phyloP scores from a whole-genome alignment of 1,140 invertebrate genomes.

The Drosophila rhopaloa region DNA sequence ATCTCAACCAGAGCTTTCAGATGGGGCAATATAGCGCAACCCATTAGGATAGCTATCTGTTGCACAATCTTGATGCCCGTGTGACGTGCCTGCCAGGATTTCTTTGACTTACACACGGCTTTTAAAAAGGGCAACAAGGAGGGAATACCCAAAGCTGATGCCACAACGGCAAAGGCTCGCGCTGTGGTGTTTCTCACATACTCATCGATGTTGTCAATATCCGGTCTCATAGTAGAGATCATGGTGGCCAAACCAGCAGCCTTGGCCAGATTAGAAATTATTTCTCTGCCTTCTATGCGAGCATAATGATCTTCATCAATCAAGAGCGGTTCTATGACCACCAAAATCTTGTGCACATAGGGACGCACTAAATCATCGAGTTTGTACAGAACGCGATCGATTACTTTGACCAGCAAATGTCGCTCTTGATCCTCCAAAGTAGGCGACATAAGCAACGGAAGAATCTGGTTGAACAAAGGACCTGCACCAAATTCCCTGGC shows the following conservation, averaged over 20 bases:
- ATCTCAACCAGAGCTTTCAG: constrained; percentile 99
- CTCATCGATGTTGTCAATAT: constrained; percentile 99
- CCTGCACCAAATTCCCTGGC: constrained; percentile 99
- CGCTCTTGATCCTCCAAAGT: constrained; percentile 99
- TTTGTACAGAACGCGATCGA: constrained; percentile 99
- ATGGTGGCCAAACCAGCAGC: constrained; percentile 99
- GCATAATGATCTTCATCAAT: constrained; percentile 99
- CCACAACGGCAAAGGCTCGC: constrained; percentile 99
- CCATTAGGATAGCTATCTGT: constrained; percentile 99
- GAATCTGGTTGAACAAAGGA: constrained; percentile 99
- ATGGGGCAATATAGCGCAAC: constrained; percentile 99
- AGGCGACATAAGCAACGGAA: constrained; percentile 99
- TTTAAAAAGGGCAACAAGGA: constrained; percentile 99
- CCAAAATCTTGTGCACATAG: constrained; percentile 99
- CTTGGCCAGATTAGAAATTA: constrained; percentile 99
- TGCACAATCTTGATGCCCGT: constrained; percentile 99
- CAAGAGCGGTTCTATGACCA: constrained; percentile 99
- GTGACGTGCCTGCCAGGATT: constrained; percentile 99
- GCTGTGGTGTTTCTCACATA: constrained; percentile 99
- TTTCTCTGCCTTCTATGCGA: constrained; percentile 99
- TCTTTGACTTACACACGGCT: constrained; percentile 99
- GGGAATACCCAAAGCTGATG: constrained; percentile 99
- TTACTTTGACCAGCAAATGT: constrained; percentile 99
- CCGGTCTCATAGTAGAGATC: constrained; percentile 99
- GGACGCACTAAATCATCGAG: constrained; percentile 99